phyloP scores from a whole-genome alignment of 37 sponge, comb jelly and placozoan species.

The Crambe crambe region DNA sequence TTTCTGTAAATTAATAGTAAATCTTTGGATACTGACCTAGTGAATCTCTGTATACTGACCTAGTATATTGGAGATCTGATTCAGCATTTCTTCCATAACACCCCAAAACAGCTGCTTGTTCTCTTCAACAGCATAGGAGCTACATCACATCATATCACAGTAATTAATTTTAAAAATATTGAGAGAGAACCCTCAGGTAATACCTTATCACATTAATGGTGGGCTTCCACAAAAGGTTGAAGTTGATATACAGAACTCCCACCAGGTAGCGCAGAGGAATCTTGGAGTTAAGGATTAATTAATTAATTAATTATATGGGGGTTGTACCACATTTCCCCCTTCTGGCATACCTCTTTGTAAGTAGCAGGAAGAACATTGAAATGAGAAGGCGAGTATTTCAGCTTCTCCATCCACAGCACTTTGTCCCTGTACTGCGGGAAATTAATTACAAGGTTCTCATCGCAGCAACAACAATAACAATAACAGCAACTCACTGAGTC shows the following conservation, averaged over 20 bases:
- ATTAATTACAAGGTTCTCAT: too few relatives aligned
- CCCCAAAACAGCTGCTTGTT: conserved; percentile 76
- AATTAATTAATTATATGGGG: too few relatives aligned
- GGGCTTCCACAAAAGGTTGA: conserved; percentile 81
- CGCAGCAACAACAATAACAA: not conserved
- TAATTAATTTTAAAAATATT: too few relatives aligned
- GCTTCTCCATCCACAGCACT: conserved; percentile 44
- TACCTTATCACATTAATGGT: conserved; percentile 64
- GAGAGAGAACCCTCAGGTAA: too few relatives aligned
- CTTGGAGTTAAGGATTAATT: too few relatives aligned
- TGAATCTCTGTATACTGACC: too few relatives aligned
- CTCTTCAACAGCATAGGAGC: conserved; percentile 65
- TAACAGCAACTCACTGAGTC: conserved; percentile 29
- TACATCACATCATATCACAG: too few relatives aligned
- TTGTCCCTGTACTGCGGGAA: conserved; percentile 48
- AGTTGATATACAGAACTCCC: conserved; percentile 85
- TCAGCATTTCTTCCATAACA: conserved; percentile 58
- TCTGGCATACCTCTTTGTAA: conserved; percentile 58
- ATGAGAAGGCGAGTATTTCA: conserved; percentile 38
- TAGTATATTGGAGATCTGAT: conserved; percentile 10
- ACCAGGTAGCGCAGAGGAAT: conserved; percentile 75
- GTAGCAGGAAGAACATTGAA: conserved; percentile 24
- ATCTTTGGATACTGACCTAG: too few relatives aligned
- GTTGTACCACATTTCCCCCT: not conserved
- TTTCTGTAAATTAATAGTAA: too few relatives aligned